A percentile compares a stretch with the other conserved stretches of the same genome.
These are phyloP conservation scores for Crocallis elinguaria DNA, from an alignment of 2,888 invertebrate species.

Conservation along the genomic window DNA sequence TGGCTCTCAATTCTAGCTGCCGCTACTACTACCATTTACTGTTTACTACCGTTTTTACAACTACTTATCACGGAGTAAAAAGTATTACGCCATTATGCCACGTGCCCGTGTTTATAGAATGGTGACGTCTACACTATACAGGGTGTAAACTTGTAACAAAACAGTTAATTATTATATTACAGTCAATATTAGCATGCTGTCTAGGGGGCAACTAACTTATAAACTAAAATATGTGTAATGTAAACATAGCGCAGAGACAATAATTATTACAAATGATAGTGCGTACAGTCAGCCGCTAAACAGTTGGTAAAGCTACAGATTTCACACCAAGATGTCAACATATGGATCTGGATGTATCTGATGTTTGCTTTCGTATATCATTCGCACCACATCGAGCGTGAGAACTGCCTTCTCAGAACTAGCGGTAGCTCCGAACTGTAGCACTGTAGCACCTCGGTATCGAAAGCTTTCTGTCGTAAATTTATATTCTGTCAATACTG, in stretches of 20 bases:
- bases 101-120: background rate
- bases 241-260: constrained; percentile 82
- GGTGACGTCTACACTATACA: constrained; percentile 3
- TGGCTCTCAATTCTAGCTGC: no score
- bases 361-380: constrained; percentile 81
- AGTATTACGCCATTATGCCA: background rate
- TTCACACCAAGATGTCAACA: constrained; percentile 83
- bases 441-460: constrained; percentile 68
- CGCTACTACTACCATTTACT: no score
- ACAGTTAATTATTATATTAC: constrained; percentile 29
- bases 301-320: constrained; percentile 84
- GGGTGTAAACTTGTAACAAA: constrained; percentile 17
- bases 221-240: constrained; percentile 65
- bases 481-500: constrained; percentile 69
- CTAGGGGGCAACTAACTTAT: constrained; percentile 65
- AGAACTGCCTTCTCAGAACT: constrained; percentile 73
- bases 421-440: constrained; percentile 77
- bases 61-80: background rate
- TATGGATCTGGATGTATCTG: constrained; percentile 84
- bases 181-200: constrained; percentile 49
- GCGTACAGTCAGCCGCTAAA: constrained; percentile 78
- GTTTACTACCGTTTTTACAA: no score
- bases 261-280: constrained; percentile 85
- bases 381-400: constrained; percentile 81
- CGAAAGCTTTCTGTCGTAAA: constrained; percentile 62